phyloP scores from a whole-genome alignment of 53 echinoderm and acorn worm species.

The Luidia sarsii region DNA sequence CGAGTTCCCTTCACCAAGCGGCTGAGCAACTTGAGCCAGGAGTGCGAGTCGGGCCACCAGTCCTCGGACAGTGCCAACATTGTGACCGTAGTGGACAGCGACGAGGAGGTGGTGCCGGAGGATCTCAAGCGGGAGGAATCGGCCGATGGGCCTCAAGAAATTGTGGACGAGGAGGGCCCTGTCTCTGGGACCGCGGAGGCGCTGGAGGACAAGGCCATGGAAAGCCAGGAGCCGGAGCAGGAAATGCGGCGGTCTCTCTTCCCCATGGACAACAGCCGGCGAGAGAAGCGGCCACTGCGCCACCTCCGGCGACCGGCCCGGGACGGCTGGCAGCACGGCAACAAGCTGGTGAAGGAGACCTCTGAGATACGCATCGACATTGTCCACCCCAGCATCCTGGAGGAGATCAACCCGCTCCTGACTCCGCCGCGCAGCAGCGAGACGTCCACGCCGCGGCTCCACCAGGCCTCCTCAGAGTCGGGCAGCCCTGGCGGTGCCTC shows the following conservation, averaged over 20 bases:
- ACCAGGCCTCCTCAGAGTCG: conserved; percentile 36
- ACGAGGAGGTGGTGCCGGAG: background rate
- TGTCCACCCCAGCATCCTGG: conserved; percentile 31
- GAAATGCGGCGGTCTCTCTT: conserved; percentile 33
- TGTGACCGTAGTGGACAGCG: conserved; percentile 47
- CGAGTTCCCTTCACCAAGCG: background rate
- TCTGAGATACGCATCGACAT: conserved; percentile 32
- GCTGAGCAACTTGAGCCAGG: background rate
- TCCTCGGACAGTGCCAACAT: background rate
- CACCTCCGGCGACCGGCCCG: background rate
- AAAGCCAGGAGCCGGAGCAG: background rate
- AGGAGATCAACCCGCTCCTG: conserved; percentile 40
- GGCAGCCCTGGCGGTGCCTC: conserved; percentile 16
- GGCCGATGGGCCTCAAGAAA: background rate
- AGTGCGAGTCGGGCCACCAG: background rate
- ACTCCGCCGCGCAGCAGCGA: conserved; percentile 39
- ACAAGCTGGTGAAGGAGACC: conserved; percentile 42
- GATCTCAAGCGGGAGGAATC: background rate
- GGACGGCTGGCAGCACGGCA: conserved; percentile 13
- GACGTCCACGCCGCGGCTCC: conserved; percentile 17
- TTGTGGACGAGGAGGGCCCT: background rate
- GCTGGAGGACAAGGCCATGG: background rate
- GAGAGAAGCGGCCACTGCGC: conserved; percentile 4
- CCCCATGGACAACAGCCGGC: conserved; percentile 32
- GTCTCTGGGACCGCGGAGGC: background rate